Base-by-base conservation (phyloP, 35 echinoderm and acorn worm genomes). In the Amphiura filiformis region DNA sequence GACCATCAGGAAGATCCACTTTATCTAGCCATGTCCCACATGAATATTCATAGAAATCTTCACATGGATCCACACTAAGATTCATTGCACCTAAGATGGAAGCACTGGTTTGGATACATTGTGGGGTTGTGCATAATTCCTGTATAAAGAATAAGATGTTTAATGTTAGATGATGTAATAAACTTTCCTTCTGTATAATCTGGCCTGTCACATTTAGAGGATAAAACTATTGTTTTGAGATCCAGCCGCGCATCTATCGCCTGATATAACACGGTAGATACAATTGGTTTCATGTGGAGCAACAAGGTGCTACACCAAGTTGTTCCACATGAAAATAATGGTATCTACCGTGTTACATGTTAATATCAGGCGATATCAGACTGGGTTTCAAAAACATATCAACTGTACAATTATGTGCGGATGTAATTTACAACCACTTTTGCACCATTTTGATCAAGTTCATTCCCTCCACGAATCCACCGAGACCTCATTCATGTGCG, bases 21-120 rank as follows among this genome's bases (percentile, higher is more conserved):
- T 76, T 88, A 57, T 81, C 75, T 7, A 81, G 28, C 93, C 93
- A 95, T 37, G 84, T 86, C 1, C 93, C 93, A 85, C 93, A 95
- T 13, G 93, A 81, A 39, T 95, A 95, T 57, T 82, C 42, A 28
- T 95, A 95, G 82, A 95, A 95, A 39, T 95, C 90, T 20, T 86
- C 38, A 28, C 93, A 95, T 0, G 93, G 93, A 31, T 95, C 86
- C 40, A 79, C 77, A 13, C 56, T 64, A 13, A 32, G 32, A 65
- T 95, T 76, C 93, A 95, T 92, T 0, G 44, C 79, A 23, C 79
- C 37, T 81, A 23, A 81, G 35, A 0, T 33, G 0, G 30, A 0
- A 78, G 30, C 35, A 78, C 76, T 33, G 76, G 35, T 78, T 33
- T 31, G 76, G 76, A 78, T 78, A 3, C 35, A 31, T 31, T 33